Evolutionary conservation across 2,797 vertebrate genomes (phyloP).

Genomic region (Gallirallus australis): DNA sequence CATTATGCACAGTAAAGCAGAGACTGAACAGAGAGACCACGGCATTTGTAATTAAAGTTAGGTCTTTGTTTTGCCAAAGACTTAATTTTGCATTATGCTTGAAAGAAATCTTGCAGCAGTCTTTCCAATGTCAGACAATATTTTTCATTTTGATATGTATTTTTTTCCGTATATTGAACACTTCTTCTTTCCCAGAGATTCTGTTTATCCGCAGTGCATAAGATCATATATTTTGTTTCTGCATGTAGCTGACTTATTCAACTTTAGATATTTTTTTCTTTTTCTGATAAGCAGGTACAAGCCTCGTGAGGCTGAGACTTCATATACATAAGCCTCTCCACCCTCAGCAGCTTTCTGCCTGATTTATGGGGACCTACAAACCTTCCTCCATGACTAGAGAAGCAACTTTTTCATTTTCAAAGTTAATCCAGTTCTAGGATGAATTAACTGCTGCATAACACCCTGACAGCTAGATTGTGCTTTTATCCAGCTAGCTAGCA

Average conservation of each 20-base stretch:
- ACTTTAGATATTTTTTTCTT: constrained; percentile 32
- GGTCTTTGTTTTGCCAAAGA: constrained; percentile 29
- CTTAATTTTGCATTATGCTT: background rate
- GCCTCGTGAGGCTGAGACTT: constrained; percentile 52
- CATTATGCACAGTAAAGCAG: constrained; percentile 33
- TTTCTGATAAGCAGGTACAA: constrained; percentile 63
- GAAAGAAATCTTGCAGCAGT: constrained; percentile 43
- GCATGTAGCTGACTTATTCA: constrained; percentile 49
- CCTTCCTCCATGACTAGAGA: constrained; percentile 55
- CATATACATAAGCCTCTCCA: constrained; percentile 66
- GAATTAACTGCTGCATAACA: constrained; percentile 61
- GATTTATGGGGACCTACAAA: constrained; percentile 69
- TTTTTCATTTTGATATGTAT: constrained; percentile 32
- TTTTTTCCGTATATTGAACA: background rate
- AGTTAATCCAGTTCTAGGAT: constrained; percentile 65
- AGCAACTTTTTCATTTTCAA: constrained; percentile 67
- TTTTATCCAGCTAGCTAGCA: constrained; percentile 47
- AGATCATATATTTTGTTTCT: constrained; percentile 64
- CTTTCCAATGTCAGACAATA: constrained; percentile 17
- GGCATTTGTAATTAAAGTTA: constrained; percentile 43
- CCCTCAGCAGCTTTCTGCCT: constrained; percentile 58
- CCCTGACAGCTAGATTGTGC: constrained; percentile 34
- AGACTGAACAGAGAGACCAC: background rate
- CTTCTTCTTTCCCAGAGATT: constrained; percentile 27
- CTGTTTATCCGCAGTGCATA: constrained; percentile 32